These are phyloP conservation scores for Myotis lucifugus DNA, from an alignment of 2,113 vertebrate genomes.

Conservation along the genomic window DNA sequence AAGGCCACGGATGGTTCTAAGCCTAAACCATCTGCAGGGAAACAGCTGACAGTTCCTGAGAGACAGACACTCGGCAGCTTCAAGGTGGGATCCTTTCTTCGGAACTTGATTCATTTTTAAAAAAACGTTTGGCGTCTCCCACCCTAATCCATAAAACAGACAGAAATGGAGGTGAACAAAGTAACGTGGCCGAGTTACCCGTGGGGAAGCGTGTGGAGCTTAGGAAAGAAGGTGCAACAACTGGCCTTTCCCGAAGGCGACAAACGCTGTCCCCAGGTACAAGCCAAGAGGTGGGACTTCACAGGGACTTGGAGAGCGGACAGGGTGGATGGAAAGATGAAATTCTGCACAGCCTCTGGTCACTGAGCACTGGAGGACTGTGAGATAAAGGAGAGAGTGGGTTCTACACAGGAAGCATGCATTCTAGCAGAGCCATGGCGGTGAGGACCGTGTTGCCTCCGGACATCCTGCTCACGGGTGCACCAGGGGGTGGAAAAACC, in stretches of 20 bases:
- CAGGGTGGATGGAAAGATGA: neutral
- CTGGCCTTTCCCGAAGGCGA: neutral
- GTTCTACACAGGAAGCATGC: too few species aligned
- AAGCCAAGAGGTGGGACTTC: neutral
- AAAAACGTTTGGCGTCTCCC: neutral
- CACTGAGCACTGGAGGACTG: neutral
- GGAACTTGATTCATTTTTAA: neutral
- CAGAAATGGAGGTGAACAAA: neutral
- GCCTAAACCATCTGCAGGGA: conserved; percentile 28
- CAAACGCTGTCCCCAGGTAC: neutral
- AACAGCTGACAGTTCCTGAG: neutral
- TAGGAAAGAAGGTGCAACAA: neutral
- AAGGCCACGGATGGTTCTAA: conserved; percentile 24
- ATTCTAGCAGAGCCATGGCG: neutral
- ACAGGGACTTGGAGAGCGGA: neutral
- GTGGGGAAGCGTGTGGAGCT: neutral
- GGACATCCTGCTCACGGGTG: too few species aligned
- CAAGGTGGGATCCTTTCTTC: neutral
- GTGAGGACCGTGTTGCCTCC: too few species aligned
- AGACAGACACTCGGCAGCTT: neutral
- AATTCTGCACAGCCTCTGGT: neutral
- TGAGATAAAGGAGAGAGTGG: neutral
- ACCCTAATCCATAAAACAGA: neutral
- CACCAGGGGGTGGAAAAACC: too few species aligned
- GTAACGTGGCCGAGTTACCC: neutral